Conservation (phyloP, 2,888 invertebrate species). For the Oxycera nigricornis region DNA sequence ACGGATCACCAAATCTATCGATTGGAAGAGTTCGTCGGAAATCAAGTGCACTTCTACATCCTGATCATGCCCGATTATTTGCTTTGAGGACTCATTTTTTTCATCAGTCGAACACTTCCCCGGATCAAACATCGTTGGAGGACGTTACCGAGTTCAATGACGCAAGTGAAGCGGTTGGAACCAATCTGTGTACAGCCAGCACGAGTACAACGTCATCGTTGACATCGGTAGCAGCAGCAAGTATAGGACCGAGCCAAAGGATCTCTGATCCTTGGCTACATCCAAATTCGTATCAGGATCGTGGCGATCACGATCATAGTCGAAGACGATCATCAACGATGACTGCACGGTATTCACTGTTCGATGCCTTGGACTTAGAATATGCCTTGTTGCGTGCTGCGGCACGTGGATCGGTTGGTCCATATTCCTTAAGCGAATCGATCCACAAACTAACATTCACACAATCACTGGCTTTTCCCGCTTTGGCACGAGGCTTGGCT, state of each 20-base stretch:
- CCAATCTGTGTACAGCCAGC: constrained; percentile 62
- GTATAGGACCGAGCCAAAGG: constrained; percentile 58
- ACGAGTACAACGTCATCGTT: constrained; percentile 69
- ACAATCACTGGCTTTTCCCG: constrained; percentile 76
- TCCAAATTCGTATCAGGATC: constrained; percentile 58
- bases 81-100: constrained; percentile 57
- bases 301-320: constrained; percentile 58
- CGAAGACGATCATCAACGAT: constrained; percentile 68
- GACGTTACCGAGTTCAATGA: constrained; percentile 63
- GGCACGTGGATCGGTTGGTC: constrained; percentile 75
- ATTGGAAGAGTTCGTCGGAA: constrained; percentile 62
- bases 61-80: constrained; percentile 73
- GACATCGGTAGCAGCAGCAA: constrained; percentile 63
- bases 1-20: constrained; percentile 60
- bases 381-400: constrained; percentile 73
- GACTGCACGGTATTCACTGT: constrained; percentile 71
- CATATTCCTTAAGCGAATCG: constrained; percentile 74
- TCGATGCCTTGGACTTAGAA: constrained; percentile 75
- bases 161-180: constrained; percentile 50
- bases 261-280: constrained; percentile 63
- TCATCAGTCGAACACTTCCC: constrained; percentile 60
- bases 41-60: constrained; percentile 70
- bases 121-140: constrained; percentile 61
- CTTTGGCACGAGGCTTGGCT: constrained; percentile 72
- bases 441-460: constrained; percentile 77